A percentile compares a stretch with the other conserved stretches of the same genome.
Conservation (phyloP, 2,113 vertebrate genomes). For the Vulpes ferrilata region DNA sequence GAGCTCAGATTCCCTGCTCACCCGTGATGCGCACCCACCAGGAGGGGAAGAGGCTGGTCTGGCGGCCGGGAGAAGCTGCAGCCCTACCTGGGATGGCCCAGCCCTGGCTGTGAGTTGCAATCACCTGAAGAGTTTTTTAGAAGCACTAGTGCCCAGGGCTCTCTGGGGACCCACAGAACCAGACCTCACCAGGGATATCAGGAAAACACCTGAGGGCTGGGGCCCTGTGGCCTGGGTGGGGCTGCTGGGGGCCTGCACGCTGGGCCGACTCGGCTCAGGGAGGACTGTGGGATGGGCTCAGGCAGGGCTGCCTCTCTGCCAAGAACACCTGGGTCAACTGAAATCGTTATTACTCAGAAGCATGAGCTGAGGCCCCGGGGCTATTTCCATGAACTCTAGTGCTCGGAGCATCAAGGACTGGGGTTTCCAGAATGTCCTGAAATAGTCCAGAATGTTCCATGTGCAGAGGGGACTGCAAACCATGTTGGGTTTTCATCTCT, state of each 20-base stretch:
- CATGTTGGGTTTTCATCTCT: neutral
- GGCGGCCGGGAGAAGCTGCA: neutral
- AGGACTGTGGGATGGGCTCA: rapidly evolving
- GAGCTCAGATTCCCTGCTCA: rapidly evolving
- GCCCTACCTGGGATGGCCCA: neutral
- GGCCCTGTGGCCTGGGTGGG: neutral
- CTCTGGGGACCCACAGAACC: neutral
- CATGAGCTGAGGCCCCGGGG: neutral
- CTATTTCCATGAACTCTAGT: neutral
- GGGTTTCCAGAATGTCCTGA: neutral
- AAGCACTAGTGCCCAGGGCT: neutral
- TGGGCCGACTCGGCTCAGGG: neutral
- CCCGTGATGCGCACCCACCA: rapidly evolving
- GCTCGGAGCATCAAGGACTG: neutral
- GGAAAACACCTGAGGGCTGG: neutral
- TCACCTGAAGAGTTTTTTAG: neutral
- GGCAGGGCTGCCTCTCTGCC: neutral
- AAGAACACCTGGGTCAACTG: neutral
- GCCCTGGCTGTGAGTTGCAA: neutral
- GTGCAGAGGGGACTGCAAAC: neutral
- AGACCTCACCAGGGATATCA: neutral
- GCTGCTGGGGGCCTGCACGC: neutral
- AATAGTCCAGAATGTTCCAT: neutral
- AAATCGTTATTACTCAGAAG: neutral
- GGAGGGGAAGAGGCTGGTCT: neutral